phyloP scores from a whole-genome alignment of 2,888 invertebrate genomes.

The Acronicta alni region DNA sequence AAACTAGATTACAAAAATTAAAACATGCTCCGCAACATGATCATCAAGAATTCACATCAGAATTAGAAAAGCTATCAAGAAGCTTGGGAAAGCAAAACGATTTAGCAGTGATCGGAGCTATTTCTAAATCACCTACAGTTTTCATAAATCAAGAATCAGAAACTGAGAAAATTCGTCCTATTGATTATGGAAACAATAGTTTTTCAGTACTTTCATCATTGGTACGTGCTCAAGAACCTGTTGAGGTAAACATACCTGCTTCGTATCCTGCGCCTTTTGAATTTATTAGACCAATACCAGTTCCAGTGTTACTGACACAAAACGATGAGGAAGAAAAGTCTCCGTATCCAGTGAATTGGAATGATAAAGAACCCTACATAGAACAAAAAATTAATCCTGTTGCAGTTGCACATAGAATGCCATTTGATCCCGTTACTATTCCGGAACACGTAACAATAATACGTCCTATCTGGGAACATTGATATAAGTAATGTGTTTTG shows the following conservation, averaged over 20 bases:
- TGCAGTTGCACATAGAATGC: slow-evolving; percentile 61
- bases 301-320: slow-evolving; percentile 60
- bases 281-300: slow-evolving; percentile 59
- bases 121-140: slow-evolving; percentile 64
- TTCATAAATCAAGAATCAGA: slow-evolving; percentile 65
- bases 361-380: slow-evolving; percentile 63
- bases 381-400: slow-evolving; percentile 61
- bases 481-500: slow-evolving; percentile 27
- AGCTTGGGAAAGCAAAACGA: slow-evolving; percentile 69
- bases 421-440: slow-evolving; percentile 58
- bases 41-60: slow-evolving; percentile 64
- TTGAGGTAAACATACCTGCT: slow-evolving; percentile 62
- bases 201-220: slow-evolving; percentile 36
- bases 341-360: slow-evolving; percentile 58
- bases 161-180: slow-evolving; percentile 53
- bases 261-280: slow-evolving; percentile 62
- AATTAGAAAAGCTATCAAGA: slow-evolving; percentile 67
- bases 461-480: slow-evolving; percentile 74
- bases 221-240: slow-evolving; percentile 28
- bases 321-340: slow-evolving; percentile 59
- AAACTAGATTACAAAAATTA: slow-evolving; percentile 56
- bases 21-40: slow-evolving; percentile 72
- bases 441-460: slow-evolving; percentile 66
- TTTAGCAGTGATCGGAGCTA: slow-evolving; percentile 62
- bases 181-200: slow-evolving; percentile 59